Conservation (phyloP, 1,140 invertebrate species). For the Polypedilum vanderplanki region DNA sequence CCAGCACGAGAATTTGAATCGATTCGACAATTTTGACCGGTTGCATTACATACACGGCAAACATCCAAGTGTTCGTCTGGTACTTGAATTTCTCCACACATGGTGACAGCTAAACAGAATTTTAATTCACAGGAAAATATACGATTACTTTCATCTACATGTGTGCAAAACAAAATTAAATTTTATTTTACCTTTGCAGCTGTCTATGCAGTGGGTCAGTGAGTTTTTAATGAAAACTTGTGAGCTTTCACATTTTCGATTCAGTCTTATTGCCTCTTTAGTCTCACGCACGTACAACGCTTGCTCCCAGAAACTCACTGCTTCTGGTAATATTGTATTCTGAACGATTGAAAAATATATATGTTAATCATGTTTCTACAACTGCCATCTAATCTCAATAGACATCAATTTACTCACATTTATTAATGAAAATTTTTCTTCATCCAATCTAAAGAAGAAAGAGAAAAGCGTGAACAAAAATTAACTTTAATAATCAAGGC, state of each 20-base stretch:
- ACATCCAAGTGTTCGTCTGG: conserved; percentile 69
- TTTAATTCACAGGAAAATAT: no score
- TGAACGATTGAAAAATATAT: conserved; percentile 40
- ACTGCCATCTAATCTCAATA: conserved; percentile 5
- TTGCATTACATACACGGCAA: conserved; percentile 77
- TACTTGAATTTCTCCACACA: conserved; percentile 90
- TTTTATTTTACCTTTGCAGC: conserved; percentile 54
- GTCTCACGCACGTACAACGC: conserved; percentile 82
- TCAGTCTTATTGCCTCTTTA: conserved; percentile 73
- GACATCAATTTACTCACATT: conserved; percentile 61
- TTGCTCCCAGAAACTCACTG: conserved; percentile 87
- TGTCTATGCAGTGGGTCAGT: conserved; percentile 79
- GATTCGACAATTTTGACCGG: conserved; percentile 67
- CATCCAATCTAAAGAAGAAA: conserved; percentile 61
- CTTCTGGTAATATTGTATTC: conserved; percentile 84
- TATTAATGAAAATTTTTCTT: conserved; percentile 73
- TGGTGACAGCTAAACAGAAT: conserved; percentile 53
- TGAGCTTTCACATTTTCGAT: conserved; percentile 73
- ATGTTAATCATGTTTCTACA: conserved; percentile 28
- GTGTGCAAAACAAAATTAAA: no score
- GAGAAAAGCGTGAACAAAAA: conserved; percentile 34
- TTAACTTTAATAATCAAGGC: conserved; percentile 31
- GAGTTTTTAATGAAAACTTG: conserved; percentile 77
- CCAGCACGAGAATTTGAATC: conserved; percentile 44
- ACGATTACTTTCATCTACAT: no score